Conservation (phyloP, 1,140 invertebrate genomes). For the Anoplophora glabripennis region DNA sequence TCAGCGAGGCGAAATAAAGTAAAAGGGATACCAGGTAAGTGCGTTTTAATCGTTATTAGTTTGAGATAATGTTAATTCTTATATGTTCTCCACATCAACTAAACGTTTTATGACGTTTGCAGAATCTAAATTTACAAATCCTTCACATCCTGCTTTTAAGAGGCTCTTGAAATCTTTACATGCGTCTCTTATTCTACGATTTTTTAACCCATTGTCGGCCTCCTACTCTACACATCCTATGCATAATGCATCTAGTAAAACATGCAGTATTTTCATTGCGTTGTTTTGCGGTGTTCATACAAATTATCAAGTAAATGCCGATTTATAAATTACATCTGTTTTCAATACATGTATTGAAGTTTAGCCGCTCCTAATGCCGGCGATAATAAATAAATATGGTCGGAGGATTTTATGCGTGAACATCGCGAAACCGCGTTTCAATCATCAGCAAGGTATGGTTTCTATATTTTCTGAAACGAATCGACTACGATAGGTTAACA, state of each 20-base stretch:
- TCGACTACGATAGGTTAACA: too few relatives aligned
- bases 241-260: conserved; percentile 18
- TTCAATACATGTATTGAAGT: conserved; percentile 24
- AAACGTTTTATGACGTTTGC: too few relatives aligned
- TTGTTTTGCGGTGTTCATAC: conserved; percentile 17
- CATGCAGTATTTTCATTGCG: conserved; percentile 19
- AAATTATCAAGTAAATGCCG: conserved; percentile 26
- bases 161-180: conserved; percentile 16
- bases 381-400: conserved; percentile 9
- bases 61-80: too few relatives aligned
- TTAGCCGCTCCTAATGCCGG: conserved; percentile 12
- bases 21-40: too few relatives aligned
- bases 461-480: too few relatives aligned
- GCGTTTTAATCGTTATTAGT: too few relatives aligned
- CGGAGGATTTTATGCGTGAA: too few relatives aligned
- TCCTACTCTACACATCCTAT: conserved; percentile 16
- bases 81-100: too few relatives aligned
- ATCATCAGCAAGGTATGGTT: too few relatives aligned
- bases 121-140: too few relatives aligned
- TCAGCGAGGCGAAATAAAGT: too few relatives aligned
- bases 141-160: neutral
- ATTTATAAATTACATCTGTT: conserved; percentile 26
- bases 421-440: too few relatives aligned
- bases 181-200: conserved; percentile 18
- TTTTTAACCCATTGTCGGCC: conserved; percentile 20